Evolutionary conservation across 92 coral and sea anemone species (phyloP), one percentile per base, ranked within the genome.

Genomic region (Isaurus tuberculatus): DNA sequence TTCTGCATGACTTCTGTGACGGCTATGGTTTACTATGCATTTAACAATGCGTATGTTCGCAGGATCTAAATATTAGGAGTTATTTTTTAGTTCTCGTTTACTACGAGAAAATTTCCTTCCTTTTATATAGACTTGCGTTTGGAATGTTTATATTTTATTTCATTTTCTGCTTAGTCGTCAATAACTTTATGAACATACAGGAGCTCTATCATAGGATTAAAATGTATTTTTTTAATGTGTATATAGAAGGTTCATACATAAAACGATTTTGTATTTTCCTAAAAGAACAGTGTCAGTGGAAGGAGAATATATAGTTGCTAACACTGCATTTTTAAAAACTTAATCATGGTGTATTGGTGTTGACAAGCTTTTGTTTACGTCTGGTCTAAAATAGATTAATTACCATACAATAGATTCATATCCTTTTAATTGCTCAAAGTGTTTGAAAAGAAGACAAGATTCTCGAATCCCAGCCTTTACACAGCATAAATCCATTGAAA

Each of bases 301-400:
- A 26, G 2, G 23, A 26, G 0, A 6, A 19, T 19, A 3, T 37
- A 2, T 26, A 46, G 58, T 13, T 43, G 0, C 30, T 22, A 5
- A 14, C 17, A 6, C 26, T 2, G 43, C 61, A 19, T 72, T 44
- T 29, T 43, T 22, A 48, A 72, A 67, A 25, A 37, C 8, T 25
- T 72, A 20, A 19, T 40, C 57, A 11, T 6, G 75, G 40, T 43
- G 23, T n/a, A 8, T 4, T 68, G 14, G 9, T 17, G 46, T 23
- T 70, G 74, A 70, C 49, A 36, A 13, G 43, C 55, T 27, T 72
- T 72, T 72, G 78, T 72, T 72, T 72, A 72, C 78, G 60, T 72
- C 78, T 72, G 78, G 44, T 8, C 36, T 3, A 72, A n/a, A 31
- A 31, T 0, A 44, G 20, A 28, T 42, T 28, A 72, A 44, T 26